phyloP scores from a whole-genome alignment of 2,888 invertebrate species.

The Apoda limacodes region DNA sequence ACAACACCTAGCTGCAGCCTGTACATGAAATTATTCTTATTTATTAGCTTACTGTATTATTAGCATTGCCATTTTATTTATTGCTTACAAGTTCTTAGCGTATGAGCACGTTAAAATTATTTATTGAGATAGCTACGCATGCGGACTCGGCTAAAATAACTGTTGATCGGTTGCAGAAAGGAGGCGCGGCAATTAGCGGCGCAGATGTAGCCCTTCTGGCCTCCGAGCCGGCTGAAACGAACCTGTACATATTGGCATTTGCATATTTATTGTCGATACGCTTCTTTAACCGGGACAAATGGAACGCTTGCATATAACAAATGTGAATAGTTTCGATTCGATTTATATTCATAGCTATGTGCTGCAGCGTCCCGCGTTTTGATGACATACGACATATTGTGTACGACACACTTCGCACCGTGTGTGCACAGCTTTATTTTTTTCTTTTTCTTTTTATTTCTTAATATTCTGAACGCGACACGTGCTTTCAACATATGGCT shows the following conservation, averaged over 20 bases:
- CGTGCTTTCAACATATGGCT: constrained; percentile 30
- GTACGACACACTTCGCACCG: constrained; percentile 31
- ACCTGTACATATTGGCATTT: constrained; percentile 37
- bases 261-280: constrained; percentile 43
- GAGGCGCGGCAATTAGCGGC: constrained; percentile 60
- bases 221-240: constrained; percentile 27
- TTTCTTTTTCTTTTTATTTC: constrained; percentile 18
- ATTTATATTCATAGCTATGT: constrained; percentile 24
- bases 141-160: constrained; percentile 46
- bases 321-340: constrained; percentile 27
- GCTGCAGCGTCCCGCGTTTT: constrained; percentile 9
- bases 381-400: constrained; percentile 25
- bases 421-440: constrained; percentile 22
- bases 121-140: too few species aligned
- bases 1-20: too few species aligned
- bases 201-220: constrained; percentile 59
- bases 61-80: too few species aligned
- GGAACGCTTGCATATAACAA: constrained; percentile 26
- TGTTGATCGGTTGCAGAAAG: constrained; percentile 38
- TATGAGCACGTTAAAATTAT: too few species aligned
- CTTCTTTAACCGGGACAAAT: constrained; percentile 36
- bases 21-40: too few species aligned
- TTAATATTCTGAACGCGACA: constrained; percentile 19
- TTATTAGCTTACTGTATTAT: too few species aligned
- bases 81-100: too few species aligned